A percentile compares a stretch with the other conserved stretches of the same genome.
Evolutionary conservation across 2,797 vertebrate genomes (phyloP).

Genomic region (Hyperoplus lanceolatus): DNA sequence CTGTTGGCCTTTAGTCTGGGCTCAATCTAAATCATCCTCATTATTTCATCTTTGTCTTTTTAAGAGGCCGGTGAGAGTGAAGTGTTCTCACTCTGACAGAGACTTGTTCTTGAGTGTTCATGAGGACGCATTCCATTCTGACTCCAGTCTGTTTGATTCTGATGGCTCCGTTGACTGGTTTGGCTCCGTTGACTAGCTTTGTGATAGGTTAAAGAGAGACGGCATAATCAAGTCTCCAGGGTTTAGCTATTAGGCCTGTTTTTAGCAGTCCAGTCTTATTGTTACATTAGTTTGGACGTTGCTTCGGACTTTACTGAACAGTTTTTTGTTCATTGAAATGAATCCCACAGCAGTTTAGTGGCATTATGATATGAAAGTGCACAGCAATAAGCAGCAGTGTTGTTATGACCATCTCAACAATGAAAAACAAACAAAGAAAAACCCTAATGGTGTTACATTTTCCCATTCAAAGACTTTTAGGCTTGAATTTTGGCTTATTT

Average conservation of each 20-base stretch:
- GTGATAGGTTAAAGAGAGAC: slow-evolving; percentile 50
- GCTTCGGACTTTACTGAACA: slow-evolving; percentile 33
- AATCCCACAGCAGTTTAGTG: slow-evolving; percentile 53
- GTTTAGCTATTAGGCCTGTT: slow-evolving; percentile 38
- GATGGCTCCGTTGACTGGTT: slow-evolving; percentile 55
- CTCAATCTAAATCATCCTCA: slow-evolving; percentile 71
- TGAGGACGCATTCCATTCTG: slow-evolving; percentile 33
- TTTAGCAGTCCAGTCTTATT: slow-evolving; percentile 41
- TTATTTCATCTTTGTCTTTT: slow-evolving; percentile 69
- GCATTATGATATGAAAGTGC: slow-evolving; percentile 53
- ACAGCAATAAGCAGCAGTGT: slow-evolving; percentile 25
- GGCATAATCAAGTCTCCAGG: slow-evolving; percentile 53
- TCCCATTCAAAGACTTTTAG: not conserved
- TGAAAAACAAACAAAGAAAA: no score
- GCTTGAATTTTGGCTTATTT: not conserved
- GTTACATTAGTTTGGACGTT: slow-evolving; percentile 37
- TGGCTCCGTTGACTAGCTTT: slow-evolving; percentile 63
- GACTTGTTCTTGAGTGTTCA: slow-evolving; percentile 44
- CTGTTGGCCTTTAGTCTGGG: slow-evolving; percentile 67
- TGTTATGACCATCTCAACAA: slow-evolving; percentile 39
- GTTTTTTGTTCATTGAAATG: slow-evolving; percentile 56
- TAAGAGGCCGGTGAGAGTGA: slow-evolving; percentile 53
- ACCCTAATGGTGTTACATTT: no score
- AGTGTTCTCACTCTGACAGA: slow-evolving; percentile 42
- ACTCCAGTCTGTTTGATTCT: slow-evolving; percentile 60